Base-by-base conservation (phyloP, 2,797 vertebrate species). In the Tolypeutes matacus region DNA sequence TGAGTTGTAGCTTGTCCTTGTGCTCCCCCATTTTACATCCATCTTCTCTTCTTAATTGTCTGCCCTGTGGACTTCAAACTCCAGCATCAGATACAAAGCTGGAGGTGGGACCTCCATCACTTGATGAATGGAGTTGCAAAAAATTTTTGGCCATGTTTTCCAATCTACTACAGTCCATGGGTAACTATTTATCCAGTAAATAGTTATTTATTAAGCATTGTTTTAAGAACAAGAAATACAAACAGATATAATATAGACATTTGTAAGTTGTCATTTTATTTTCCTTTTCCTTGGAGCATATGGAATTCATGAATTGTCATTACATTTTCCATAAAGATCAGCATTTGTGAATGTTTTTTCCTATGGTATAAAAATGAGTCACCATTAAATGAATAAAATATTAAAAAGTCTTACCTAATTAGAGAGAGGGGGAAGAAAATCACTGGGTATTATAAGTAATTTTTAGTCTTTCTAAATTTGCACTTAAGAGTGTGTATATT, bases 381-480 rank as follows among this genome's bases (percentile, higher is more conserved):
- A 83, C 75, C 85, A 89, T 80, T 94, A 93, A 91, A 83, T 85
- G 56, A 89, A 92, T 91, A 95, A 96, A 91, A 91, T 87, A 89
- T 83, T 90, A 77, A 84, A 94, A 82, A 90, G 21, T 64, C 72
- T 92, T 84, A 70, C 4, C 87, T 95, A 84, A 76, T 64, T 94
- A 95, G 56, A 85, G 56, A 85, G 27, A 93, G 87, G 25, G 93
- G 73, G 18, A 82, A 73, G 31, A 92, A 93, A 95, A 46, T 75
- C 87, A 83, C 7, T 73, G 23, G 27, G 31, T 31, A 67, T 67
- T 92, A 72, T 67, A 92, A 95, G 29, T 86, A 89, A 91, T 76
- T 95, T 94, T 96, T 96, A 90, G 12, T n/a, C 36, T 96, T 95
- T 73, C 77, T 90, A 87, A 95, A 94, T 95, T 89, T 93, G 2